A percentile compares a stretch with the other conserved stretches of the same genome.
These are phyloP conservation scores for Metopia argyrocephala DNA, from an alignment of 2,888 invertebrate species.

Conservation along the genomic window DNA sequence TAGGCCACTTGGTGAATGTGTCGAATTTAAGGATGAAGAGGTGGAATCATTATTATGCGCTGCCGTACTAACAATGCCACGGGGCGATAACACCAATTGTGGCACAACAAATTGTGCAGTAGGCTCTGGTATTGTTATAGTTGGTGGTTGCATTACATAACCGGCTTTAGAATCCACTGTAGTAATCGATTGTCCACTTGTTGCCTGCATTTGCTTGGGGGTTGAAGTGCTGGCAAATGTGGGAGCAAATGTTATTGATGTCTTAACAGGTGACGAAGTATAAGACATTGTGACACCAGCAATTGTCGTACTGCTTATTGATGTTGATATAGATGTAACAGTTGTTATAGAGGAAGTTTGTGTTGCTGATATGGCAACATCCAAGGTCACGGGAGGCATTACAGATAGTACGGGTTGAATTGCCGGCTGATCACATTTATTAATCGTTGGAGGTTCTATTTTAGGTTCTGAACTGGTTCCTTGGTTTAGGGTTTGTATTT, in stretches of 20 bases:
- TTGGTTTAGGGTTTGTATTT: constrained; percentile 54
- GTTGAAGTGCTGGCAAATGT: constrained; percentile 39
- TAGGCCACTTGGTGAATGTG: constrained; percentile 59
- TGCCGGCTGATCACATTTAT: constrained; percentile 73
- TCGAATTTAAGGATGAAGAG: constrained; percentile 48
- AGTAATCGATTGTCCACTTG: constrained; percentile 72
- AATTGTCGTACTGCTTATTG: constrained; percentile 8
- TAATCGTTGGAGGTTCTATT: constrained; percentile 75
- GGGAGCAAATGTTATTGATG: constrained; percentile 63
- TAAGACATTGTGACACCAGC: constrained; percentile 66
- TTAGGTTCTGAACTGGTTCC: constrained; percentile 72
- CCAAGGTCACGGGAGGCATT: constrained; percentile 66
- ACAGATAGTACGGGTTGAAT: constrained; percentile 75
- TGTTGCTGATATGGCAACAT: neutral
- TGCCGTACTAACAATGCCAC: constrained; percentile 71
- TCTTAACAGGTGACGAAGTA: constrained; percentile 68
- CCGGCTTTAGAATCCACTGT: constrained; percentile 69
- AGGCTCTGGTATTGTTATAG: constrained; percentile 83
- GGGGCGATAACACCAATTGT: constrained; percentile 76
- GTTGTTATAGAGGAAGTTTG: constrained; percentile 35
- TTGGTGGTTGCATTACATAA: constrained; percentile 82
- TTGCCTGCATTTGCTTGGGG: constrained; percentile 35
- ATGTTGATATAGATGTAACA: constrained; percentile 27
- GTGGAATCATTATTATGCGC: constrained; percentile 67
- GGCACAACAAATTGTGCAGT: constrained; percentile 74